Evolutionary conservation across 1,140 invertebrate genomes (phyloP), one percentile per base, ranked within the genome.

Genomic region (Achroia grisella): DNA sequence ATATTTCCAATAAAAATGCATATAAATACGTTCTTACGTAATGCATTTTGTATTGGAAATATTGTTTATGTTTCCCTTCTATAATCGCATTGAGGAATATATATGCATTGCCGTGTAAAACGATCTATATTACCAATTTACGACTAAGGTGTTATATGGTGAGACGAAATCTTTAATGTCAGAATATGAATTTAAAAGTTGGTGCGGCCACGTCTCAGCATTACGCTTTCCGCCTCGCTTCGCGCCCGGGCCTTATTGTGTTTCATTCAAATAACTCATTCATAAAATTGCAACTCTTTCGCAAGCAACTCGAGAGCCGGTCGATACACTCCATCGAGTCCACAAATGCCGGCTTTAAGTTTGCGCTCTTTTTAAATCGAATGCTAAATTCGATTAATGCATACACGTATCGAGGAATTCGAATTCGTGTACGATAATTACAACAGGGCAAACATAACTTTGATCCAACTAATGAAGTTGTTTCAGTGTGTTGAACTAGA

Each of bases 251-350:
- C n/a, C 64, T 71, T 73, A 74, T 81, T 70, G 64, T 72, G 62
- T 74, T 74, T 71, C 78, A 73, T 82, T 79, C 72, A 75, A 79
- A 75, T 63, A 80, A 74, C 60, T 82, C 75, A 82, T 82, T 82
- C 76, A 80, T 79, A 82, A 79, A 82, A 82, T 82, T 82, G 71
- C 61, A 71, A 65, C 56, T 66, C 62, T 50, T 58, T 63, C 44
- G 54, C 52, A 45, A 56, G 58, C 57, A 68, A 75, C 60, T 54
- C 51, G 67, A 70, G 65, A 62, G 55, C 48, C 44, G 35, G 52
- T 46, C 59, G 67, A 60, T 44, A 67, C 65, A 63, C 65, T 73
- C 52, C 62, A 76, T 57, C 58, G 61, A 50, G 49, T 43, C 37
- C 56, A 62, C 53, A 66, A 66, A 71, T 63, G 41, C n/a, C 47